Base-by-base conservation (phyloP, 2,113 vertebrate species). In the Canis aureus region DNA sequence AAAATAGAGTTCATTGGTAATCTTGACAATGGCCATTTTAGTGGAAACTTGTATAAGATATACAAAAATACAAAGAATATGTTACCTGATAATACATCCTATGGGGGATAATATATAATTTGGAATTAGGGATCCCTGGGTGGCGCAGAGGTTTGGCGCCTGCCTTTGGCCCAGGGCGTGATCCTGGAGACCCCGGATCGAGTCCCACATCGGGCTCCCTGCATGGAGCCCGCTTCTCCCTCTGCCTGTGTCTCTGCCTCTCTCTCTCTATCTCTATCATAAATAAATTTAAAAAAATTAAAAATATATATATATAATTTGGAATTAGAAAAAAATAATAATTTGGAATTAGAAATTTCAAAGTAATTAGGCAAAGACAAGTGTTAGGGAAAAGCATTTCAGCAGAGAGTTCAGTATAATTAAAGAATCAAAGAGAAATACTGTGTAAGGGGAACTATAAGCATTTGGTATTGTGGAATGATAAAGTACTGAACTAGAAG, bases 271-370 rank as follows among this genome's bases (percentile, higher is more conserved):
- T 35, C 35, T 35, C 35, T 35, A 35, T 35, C 35, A 35, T 35
- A 35, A 35, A 35, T 35, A 35, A 35, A 35, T 35, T 35, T 35
- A 35, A 35, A 35, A 35, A 35, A 35, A 35, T 35, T 35, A 35
- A 35, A 35, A 35, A 35, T 35, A 35, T 35, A 35, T 35, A 59
- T 60, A 38, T 1, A 89, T 49, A 94, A 89, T 94, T 92, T 67
- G 32, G 55, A 89, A 66, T 71, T 60, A 60, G 59, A 43, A 43
- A 43, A 43, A 43, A 43, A 43, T 43, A 43, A 89, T 55, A 94
- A 92, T 94, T 92, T 67, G 32, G 55, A 89, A 66, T 71, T 49
- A 60, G 59, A 92, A 76, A 17, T 67, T 84, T 92, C 15, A 67
- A 74, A 81, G 7, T 53, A 25, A 38, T 82, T 6, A 82, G 55